Evolutionary conservation across 2,888 invertebrate genomes (phyloP).

Genomic region (Herminia tarsipennalis): DNA sequence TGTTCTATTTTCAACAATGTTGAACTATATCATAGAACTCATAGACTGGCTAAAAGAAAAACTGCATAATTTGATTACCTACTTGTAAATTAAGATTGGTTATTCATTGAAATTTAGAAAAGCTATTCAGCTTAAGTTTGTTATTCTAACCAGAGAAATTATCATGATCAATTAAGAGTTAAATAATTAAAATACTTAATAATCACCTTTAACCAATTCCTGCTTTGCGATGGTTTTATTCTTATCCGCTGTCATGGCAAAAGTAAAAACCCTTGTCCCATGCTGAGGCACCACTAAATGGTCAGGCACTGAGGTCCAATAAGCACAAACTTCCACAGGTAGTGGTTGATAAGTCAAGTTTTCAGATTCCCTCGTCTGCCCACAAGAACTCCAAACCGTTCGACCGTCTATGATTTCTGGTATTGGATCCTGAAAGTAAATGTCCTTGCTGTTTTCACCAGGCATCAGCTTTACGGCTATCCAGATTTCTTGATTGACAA

Average conservation of each 20-base stretch:
- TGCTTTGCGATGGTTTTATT: constrained; percentile 74
- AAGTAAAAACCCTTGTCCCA: constrained; percentile 77
- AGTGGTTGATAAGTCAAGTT: constrained; percentile 68
- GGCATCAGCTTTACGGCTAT: constrained; percentile 75
- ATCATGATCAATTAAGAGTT: neutral
- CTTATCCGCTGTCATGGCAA: constrained; percentile 83
- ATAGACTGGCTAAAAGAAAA: no score
- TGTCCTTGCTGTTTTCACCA: constrained; percentile 71
- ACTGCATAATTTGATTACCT: no score
- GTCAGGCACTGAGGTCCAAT: constrained; percentile 80
- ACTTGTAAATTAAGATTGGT: no score
- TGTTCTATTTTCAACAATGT: no score
- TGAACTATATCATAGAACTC: no score
- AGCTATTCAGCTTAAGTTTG: no score
- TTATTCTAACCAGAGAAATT: neutral
- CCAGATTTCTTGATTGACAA: constrained; percentile 76
- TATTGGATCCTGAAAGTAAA: constrained; percentile 66
- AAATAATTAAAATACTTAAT: constrained; percentile 13
- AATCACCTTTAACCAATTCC: constrained; percentile 72
- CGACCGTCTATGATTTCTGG: constrained; percentile 71
- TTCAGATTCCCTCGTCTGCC: constrained; percentile 71
- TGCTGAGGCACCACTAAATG: constrained; percentile 78
- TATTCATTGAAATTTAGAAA: no score
- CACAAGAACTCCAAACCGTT: constrained; percentile 72
- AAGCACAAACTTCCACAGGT: constrained; percentile 72